Evolutionary conservation across 2,797 vertebrate genomes (phyloP).

Genomic region (Avahi laniger): DNA sequence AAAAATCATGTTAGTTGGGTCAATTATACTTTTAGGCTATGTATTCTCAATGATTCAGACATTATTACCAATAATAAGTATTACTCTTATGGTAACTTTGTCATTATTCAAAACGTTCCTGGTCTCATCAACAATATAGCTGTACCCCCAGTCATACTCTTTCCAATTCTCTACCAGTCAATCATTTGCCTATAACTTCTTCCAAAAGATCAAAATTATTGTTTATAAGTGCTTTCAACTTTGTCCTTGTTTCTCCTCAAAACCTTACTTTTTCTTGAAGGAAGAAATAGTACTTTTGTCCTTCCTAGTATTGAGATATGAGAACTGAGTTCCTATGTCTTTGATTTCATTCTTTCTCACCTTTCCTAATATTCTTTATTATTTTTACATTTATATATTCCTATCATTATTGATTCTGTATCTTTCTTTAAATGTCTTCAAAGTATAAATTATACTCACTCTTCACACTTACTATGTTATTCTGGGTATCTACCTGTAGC

Average conservation of each 20-base stretch:
- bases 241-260: not conserved
- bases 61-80: not conserved
- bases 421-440: not conserved
- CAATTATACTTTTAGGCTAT: not conserved
- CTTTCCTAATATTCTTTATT: not conserved
- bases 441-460: not conserved
- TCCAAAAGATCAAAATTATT: not conserved
- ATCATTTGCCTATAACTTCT: not conserved
- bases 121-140: not conserved
- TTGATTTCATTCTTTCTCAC: not conserved
- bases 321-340: not conserved
- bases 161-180: not conserved
- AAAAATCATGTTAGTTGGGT: not conserved
- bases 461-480: not conserved
- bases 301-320: not conserved
- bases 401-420: not conserved
- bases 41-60: not conserved
- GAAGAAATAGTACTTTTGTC: not conserved
- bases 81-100: not conserved
- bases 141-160: not conserved
- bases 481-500: not conserved
- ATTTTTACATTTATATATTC: not conserved
- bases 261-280: not conserved
- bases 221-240: not conserved
- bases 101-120: not conserved